phyloP scores from a whole-genome alignment of 2,797 vertebrate species.

The Enteromius radiatus region DNA sequence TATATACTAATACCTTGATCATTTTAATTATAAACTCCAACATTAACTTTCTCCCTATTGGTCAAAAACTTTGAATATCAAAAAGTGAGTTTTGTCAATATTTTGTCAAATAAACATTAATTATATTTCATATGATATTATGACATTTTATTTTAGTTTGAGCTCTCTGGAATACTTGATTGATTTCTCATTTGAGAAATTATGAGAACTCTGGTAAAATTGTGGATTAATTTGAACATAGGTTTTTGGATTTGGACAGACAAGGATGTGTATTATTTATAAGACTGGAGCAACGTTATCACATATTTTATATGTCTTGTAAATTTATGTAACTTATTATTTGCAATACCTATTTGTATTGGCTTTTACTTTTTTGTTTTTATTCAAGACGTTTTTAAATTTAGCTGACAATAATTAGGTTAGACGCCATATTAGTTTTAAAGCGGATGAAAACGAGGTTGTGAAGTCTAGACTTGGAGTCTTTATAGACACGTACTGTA shows the following conservation, averaged over 20 bases:
- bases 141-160: not conserved
- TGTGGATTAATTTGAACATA: not conserved
- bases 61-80: not conserved
- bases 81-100: not conserved
- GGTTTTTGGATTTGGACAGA: not conserved
- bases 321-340: not conserved
- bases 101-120: not conserved
- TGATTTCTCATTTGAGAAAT: not conserved
- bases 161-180: conserved; percentile 3
- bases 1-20: not conserved
- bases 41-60: not conserved
- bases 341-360: not conserved
- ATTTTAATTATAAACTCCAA: not conserved
- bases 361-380: not conserved
- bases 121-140: not conserved
- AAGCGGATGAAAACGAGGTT: not conserved
- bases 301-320: not conserved
- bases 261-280: not conserved
- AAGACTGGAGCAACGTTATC: not conserved
- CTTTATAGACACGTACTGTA: not conserved
- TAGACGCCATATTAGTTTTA: not conserved
- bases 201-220: not conserved
- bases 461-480: not conserved
- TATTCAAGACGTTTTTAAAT: not conserved
- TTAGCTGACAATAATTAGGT: not conserved